Evolutionary conservation across 1,140 invertebrate species (phyloP).

Genomic region (Bombus vancouverensis): DNA sequence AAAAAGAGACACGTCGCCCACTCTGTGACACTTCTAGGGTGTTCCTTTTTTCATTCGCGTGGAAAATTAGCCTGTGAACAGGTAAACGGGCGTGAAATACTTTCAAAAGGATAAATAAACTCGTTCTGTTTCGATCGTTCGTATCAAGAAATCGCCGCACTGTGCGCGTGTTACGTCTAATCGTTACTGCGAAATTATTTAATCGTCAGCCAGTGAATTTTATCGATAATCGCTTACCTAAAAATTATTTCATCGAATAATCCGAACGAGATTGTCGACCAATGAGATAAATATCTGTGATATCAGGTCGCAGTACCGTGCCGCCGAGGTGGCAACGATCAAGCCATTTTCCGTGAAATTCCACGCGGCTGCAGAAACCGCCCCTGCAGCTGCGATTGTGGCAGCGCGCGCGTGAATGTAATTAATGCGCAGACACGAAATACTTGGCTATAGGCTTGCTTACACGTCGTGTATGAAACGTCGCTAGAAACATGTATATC

Average conservation of each 20-base stretch:
- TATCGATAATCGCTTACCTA: background rate
- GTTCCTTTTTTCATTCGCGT: constrained; percentile 32
- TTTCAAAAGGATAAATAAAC: background rate
- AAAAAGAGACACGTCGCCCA: constrained; percentile 57
- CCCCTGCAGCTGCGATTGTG: constrained; percentile 21
- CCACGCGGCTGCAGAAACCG: constrained; percentile 32
- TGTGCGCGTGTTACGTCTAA: too few species aligned
- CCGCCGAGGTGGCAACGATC: constrained; percentile 24
- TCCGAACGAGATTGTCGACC: background rate
- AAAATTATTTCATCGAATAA: background rate
- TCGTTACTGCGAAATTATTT: too few species aligned
- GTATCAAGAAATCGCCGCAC: background rate
- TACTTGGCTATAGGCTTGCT: constrained; percentile 67
- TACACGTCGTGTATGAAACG: constrained; percentile 70
- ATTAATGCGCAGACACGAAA: constrained; percentile 77
- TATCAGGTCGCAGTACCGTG: background rate
- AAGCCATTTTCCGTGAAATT: constrained; percentile 54
- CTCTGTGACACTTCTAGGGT: constrained; percentile 56
- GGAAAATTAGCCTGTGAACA: constrained; percentile 38
- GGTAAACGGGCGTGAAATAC: constrained; percentile 40
- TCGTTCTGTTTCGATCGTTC: background rate
- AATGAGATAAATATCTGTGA: background rate
- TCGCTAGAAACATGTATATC: constrained; percentile 66
- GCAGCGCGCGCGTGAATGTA: constrained; percentile 38
- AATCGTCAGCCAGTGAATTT: too few species aligned